Percentiles rank a stretch among this genome's conserved stretches.
Conservation (phyloP, 2,113 vertebrate genomes). For the Hassar affinis region DNA sequence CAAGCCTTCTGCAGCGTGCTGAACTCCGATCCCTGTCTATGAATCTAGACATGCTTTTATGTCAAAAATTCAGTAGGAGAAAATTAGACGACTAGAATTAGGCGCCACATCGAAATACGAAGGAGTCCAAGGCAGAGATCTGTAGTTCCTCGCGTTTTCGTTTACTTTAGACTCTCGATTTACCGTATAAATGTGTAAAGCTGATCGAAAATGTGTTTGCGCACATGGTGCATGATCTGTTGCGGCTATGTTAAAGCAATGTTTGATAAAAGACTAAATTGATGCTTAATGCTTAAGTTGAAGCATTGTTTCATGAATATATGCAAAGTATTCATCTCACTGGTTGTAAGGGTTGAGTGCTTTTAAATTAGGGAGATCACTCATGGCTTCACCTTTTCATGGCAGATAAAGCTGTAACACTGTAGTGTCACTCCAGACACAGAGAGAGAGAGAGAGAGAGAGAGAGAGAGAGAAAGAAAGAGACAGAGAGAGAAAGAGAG, state of each 20-base stretch:
- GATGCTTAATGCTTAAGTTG: slow-evolving; percentile 88
- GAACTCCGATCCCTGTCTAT: slow-evolving; percentile 35
- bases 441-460: slow-evolving; percentile 51
- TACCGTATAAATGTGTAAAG: slow-evolving; percentile 69
- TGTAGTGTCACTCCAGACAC: slow-evolving; percentile 89
- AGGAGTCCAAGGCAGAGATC: slow-evolving; percentile 18
- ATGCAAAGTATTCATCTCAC: slow-evolving; percentile 99
- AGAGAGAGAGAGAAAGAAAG: not conserved
- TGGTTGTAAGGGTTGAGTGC: slow-evolving; percentile 99
- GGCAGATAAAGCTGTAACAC: slow-evolving; percentile 99
- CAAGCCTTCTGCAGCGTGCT: slow-evolving; percentile 30
- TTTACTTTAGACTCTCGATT: slow-evolving; percentile 16
- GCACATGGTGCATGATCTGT: slow-evolving; percentile 73
- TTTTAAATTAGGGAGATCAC: slow-evolving; percentile 99
- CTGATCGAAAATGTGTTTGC: slow-evolving; percentile 67
- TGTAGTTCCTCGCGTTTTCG: slow-evolving; percentile 29
- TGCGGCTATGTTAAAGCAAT: slow-evolving; percentile 88
- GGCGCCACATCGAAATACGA: slow-evolving; percentile 33
- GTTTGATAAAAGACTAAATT: slow-evolving; percentile 86
- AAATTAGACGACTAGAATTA: slow-evolving; percentile 56
- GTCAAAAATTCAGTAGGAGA: slow-evolving; percentile 49
- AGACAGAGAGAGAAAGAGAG: not conserved
- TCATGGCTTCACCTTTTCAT: slow-evolving; percentile 99
- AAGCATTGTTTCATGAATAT: slow-evolving; percentile 99
- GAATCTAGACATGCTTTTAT: slow-evolving; percentile 25